Percentiles rank a stretch among this genome's conserved stretches.
Conservation (phyloP, 2,113 vertebrate genomes). For the Macaca mulatta region DNA sequence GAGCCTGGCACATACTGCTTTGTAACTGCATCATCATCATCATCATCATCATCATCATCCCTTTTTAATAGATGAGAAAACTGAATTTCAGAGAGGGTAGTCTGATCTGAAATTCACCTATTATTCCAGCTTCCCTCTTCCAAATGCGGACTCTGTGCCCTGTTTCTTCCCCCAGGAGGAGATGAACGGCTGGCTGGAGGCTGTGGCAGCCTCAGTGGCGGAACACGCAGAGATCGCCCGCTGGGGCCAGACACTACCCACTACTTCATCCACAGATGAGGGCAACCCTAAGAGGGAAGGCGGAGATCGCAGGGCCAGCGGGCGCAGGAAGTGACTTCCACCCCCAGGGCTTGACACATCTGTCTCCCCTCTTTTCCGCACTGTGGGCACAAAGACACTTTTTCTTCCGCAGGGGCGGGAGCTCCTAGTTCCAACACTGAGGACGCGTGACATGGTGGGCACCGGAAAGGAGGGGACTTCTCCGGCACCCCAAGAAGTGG, state of each 20-base stretch:
- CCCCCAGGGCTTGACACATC: neutral
- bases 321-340: slow-evolving; percentile 88
- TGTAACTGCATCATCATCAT: neutral
- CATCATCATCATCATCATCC: neutral
- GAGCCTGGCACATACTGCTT: neutral
- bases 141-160: neutral
- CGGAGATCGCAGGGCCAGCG: slow-evolving; percentile 90
- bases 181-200: slow-evolving; percentile 91
- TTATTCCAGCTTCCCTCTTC: neutral
- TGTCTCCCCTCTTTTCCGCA: neutral
- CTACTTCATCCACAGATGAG: slow-evolving; percentile 96
- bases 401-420: slow-evolving; percentile 40
- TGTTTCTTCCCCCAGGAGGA: slow-evolving; percentile 87
- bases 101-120: neutral
- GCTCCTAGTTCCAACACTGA: slow-evolving; percentile 34
- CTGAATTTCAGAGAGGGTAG: neutral
- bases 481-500: slow-evolving; percentile 59
- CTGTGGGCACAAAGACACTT: slow-evolving; percentile 72
- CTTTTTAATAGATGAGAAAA: neutral
- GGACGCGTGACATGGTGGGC: neutral
- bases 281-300: slow-evolving; percentile 90
- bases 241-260: slow-evolving; percentile 91
- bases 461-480: slow-evolving; percentile 67
- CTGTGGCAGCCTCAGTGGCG: slow-evolving; percentile 85
- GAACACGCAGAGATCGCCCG: slow-evolving; percentile 93